Evolutionary conservation across 2,113 vertebrate genomes (phyloP), one percentile per base, ranked within the genome.

Genomic region (Cepphus grylle): DNA sequence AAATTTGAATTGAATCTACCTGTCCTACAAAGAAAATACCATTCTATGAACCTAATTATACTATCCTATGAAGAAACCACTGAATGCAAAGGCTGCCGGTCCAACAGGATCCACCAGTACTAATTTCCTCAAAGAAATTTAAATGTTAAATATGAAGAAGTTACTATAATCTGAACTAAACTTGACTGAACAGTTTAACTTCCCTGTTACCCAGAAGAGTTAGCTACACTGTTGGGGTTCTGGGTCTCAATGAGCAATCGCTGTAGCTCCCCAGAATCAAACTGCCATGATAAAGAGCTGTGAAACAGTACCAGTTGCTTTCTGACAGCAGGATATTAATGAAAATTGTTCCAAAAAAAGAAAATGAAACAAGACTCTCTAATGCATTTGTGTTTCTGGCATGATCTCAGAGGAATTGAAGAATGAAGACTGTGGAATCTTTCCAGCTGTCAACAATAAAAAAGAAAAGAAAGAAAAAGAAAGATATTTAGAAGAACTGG

Each of bases 261-360:
- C 58, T 84, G 82, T 10, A 47, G 47, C 90, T 89, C 70, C 78
- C 65, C 63, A 72, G 53, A 78, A 85, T 40, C 81, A 69, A 93
- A 53, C 34, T 79, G 56, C 77, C 53, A 34, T 2, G 49, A 70
- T 49, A 94, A 93, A 87, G 82, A 89, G 53, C 49, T 95, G 93
- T 50, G 78, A 87, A 97, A 67, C 47, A 53, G 34, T 45, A 76
- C 56, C 83, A 67, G 73, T 93, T 80, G 81, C 40, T 92, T 69
- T 86, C 67, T 82, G 94, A 91, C 67, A 87, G 91, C 76, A 72
- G 62, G 63, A 18, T 89, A 86, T 72, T 91, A 71, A 94, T n/a
- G 47, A 56, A 92, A 91, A 91, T 66, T 29, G 40, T 74, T 85
- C 58, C 32, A 77, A 88, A 74, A 80, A 84, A 53, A 50, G 34